phyloP scores from a whole-genome alignment of 2,888 invertebrate species.

The Apoderus coryli region DNA sequence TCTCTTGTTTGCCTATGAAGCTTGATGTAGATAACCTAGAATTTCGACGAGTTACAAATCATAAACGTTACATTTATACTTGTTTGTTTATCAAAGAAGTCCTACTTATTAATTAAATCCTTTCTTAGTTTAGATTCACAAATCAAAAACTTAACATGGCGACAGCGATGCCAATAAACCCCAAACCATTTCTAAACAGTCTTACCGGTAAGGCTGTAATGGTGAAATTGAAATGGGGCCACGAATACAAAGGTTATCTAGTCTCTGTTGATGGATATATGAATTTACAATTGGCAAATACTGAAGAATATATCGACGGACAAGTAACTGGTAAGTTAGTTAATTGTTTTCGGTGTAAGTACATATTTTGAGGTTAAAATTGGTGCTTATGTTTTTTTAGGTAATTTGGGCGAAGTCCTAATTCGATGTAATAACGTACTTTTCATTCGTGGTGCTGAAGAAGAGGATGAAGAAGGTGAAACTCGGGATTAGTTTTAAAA shows the following conservation, averaged over 20 bases:
- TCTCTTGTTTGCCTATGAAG: too few species aligned
- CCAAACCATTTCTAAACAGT: constrained; percentile 97
- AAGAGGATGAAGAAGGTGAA: constrained; percentile 94
- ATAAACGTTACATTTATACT: too few species aligned
- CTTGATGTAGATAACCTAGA: too few species aligned
- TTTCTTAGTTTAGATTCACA: too few species aligned
- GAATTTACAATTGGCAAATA: constrained; percentile 96
- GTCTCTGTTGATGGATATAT: constrained; percentile 98
- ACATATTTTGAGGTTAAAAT: not conserved
- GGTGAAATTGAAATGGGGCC: constrained; percentile 98
- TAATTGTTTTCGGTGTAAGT: too few species aligned
- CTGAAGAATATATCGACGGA: constrained; percentile 94
- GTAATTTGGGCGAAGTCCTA: constrained; percentile 89
- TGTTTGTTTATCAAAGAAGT: too few species aligned
- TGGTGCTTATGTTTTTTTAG: constrained; percentile 28
- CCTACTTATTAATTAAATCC: too few species aligned
- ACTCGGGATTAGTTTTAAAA: constrained; percentile 88
- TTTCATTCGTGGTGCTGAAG: constrained; percentile 87
- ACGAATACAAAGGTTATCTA: constrained; percentile 96
- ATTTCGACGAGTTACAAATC: too few species aligned
- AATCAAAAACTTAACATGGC: constrained; percentile 40
- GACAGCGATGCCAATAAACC: constrained; percentile 91
- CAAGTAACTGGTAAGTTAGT: constrained; percentile 60
- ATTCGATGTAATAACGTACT: constrained; percentile 95
- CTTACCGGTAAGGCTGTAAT: constrained; percentile 95